Evolutionary conservation across 2,797 vertebrate genomes (phyloP).

Genomic region (Loriculus beryllinus): DNA sequence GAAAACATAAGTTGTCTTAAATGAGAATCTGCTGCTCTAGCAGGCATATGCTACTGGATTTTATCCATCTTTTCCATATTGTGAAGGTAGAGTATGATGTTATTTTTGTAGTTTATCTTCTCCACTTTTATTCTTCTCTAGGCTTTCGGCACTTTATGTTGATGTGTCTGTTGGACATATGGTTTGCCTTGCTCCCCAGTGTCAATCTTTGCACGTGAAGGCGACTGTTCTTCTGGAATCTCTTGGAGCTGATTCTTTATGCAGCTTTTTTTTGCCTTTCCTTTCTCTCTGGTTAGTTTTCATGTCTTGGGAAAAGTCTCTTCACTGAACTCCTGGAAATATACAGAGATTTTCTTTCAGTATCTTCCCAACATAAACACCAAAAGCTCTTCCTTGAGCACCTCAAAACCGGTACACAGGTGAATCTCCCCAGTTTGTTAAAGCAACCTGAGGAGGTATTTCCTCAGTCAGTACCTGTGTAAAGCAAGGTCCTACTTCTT

Average conservation of each 20-base stretch:
- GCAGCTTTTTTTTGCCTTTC: conserved; percentile 33
- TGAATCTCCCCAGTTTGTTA: background rate
- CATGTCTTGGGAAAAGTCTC: background rate
- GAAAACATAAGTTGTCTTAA: conserved; percentile 68
- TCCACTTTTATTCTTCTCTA: conserved; percentile 46
- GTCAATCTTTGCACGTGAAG: conserved; percentile 58
- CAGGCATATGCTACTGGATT: conserved; percentile 69
- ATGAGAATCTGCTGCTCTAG: conserved; percentile 62
- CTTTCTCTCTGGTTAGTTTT: background rate
- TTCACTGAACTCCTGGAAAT: background rate
- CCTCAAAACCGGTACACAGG: background rate
- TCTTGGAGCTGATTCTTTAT: conserved; percentile 27
- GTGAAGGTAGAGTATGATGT: conserved; percentile 56
- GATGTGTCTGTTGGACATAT: conserved; percentile 60
- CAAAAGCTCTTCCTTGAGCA: background rate
- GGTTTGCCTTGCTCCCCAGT: conserved; percentile 46
- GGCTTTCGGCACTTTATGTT: conserved; percentile 40
- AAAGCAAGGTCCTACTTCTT: background rate
- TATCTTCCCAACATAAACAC: background rate
- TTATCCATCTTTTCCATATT: conserved; percentile 64
- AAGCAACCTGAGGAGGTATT: background rate
- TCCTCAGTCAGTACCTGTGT: background rate
- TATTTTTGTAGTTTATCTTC: conserved; percentile 64
- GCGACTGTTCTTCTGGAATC: conserved; percentile 46
- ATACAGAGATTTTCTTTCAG: background rate